Evolutionary conservation across 2,888 invertebrate genomes (phyloP), one percentile per base, ranked within the genome.

Genomic region (Netelia inedita): DNA sequence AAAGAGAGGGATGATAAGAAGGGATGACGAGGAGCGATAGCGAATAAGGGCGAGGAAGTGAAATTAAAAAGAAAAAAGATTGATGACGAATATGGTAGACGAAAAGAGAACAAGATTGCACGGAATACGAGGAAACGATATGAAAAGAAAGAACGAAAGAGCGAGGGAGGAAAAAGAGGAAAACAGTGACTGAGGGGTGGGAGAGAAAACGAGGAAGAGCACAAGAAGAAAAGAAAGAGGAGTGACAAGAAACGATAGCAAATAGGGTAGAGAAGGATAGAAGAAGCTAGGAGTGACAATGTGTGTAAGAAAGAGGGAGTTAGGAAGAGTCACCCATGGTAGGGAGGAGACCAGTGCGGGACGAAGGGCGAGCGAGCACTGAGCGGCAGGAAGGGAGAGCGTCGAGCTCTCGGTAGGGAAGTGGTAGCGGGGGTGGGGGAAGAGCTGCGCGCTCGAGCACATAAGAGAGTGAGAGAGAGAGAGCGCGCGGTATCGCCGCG

Each of bases 271-370:
- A 61, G 55, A 55, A 59, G 43, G 50, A 28, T 16, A 63, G 43
- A 43, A 21, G 23, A 61, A 68, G 71, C 69, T 43, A 73, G 28
- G 59, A 53, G 71, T 74, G 71, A 28, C 28, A 28, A 28, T 28
- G 28, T n/a, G 82, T 28, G 5, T 28, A 28, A 79, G 71, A 63
- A 66, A 82, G 65, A 83, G 55, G 61, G 83, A 78, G 81, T 57
- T 16, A 41, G 55, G 41, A 21, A 66, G 10, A 63, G 68, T 61
- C 68, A 53, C 43, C 55, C 55, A 19, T 79, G 71, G 73, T 21
- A 73, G 81, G 63, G 78, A 57, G 76, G 76, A 81, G 69, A 68
- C 71, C 78, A 28, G 85, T 74, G 74, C n/a, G 88, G 66, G 86
- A 19, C 79, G 57, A 83, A 50, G 66, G 59, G 83, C 73, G 73